Conservation (phyloP, 2,888 invertebrate genomes). For the Hemithea aestivaria region DNA sequence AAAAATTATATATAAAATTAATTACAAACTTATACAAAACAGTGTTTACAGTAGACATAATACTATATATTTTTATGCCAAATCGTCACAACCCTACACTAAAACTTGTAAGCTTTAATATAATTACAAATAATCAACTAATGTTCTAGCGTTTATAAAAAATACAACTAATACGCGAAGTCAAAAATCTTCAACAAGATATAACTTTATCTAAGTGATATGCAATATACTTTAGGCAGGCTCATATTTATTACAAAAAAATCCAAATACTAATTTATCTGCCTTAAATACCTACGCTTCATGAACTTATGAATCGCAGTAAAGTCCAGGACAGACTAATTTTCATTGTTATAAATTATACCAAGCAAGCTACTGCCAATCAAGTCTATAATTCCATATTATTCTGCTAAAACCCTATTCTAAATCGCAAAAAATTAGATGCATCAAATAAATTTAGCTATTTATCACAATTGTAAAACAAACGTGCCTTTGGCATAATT, state of each 20-base stretch:
- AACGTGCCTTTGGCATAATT: conserved; percentile 64
- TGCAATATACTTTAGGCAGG: conserved; percentile 76
- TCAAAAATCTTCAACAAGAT: conserved; percentile 41
- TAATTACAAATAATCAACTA: conserved; percentile 28
- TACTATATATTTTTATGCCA: background rate
- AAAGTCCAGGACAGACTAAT: conserved; percentile 15
- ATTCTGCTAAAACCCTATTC: conserved; percentile 11
- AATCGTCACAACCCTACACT: conserved; percentile 25
- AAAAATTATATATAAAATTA: background rate
- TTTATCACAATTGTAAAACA: conserved; percentile 62
- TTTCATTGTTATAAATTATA: conserved; percentile 7
- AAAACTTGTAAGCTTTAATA: conserved; percentile 31
- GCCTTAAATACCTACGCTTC: background rate
- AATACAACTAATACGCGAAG: conserved; percentile 39
- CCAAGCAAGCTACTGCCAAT: conserved; percentile 23
- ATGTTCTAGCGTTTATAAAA: conserved; percentile 39
- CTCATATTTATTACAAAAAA: conserved; percentile 37
- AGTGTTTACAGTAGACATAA: no score
- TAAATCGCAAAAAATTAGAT: conserved; percentile 24
- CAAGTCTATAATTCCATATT: conserved; percentile 11
- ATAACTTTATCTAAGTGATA: conserved; percentile 68
- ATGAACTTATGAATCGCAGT: conserved; percentile 12
- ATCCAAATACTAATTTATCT: conserved; percentile 20
- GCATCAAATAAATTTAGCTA: conserved; percentile 27
- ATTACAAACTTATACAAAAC: conserved; percentile 6